These are phyloP conservation scores for Corella eumyota DNA, from an alignment of 23 tunicate genomes.

Conservation along the genomic window DNA sequence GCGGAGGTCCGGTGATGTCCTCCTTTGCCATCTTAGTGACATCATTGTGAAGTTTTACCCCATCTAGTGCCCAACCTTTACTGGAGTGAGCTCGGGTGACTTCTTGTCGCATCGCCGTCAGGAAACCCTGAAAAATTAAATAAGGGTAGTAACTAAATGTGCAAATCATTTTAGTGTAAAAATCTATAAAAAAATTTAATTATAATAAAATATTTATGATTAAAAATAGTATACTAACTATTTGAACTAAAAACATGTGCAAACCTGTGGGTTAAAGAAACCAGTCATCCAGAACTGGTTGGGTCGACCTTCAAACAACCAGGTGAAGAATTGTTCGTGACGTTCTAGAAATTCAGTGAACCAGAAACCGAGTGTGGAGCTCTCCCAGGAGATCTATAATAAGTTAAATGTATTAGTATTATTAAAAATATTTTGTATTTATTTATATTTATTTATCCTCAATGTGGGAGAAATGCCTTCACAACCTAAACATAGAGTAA, in stretches of 20 bases:
- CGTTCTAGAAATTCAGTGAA: constrained; percentile 81
- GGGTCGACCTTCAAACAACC: constrained; percentile 78
- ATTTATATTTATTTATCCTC: not conserved
- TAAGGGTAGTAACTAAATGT: not conserved
- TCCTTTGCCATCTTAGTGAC: constrained; percentile 65
- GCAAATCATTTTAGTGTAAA: no score
- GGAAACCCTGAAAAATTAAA: constrained; percentile 34
- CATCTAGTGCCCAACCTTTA: constrained; percentile 90
- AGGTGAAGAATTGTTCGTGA: constrained; percentile 56
- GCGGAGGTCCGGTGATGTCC: constrained; percentile 61
- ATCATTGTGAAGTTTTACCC: constrained; percentile 69
- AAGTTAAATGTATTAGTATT: not conserved
- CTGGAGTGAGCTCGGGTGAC: constrained; percentile 76
- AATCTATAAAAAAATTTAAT: no score
- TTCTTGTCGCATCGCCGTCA: constrained; percentile 90
- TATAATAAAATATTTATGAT: no score
- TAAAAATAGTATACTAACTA: no score
- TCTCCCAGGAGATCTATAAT: constrained; percentile 55
- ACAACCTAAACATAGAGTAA: no score
- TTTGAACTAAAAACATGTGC: no score
- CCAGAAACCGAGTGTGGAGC: constrained; percentile 80
- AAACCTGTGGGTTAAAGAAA: constrained; percentile 81
- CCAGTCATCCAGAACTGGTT: constrained; percentile 90
- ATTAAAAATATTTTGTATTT: not conserved
- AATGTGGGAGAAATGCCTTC: no score